Conservation (phyloP, 2,113 vertebrate species). For the Rhinopomastus cyanomelas region DNA sequence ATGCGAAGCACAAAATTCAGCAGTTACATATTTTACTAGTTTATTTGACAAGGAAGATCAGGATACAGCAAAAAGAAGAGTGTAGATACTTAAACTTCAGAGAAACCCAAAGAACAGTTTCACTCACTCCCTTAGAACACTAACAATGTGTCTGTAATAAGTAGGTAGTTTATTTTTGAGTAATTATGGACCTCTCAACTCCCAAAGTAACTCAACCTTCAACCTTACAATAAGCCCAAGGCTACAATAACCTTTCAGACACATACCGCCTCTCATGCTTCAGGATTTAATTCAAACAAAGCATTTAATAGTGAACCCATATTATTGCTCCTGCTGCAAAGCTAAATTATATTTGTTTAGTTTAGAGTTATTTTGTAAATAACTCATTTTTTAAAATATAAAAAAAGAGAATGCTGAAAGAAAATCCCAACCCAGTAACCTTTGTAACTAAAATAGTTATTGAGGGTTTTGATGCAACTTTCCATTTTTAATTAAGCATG, state of each 20-base stretch:
- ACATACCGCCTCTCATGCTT: background rate
- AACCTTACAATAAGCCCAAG: conserved; percentile 38
- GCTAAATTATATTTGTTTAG: background rate
- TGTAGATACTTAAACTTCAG: background rate
- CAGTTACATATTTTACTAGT: background rate
- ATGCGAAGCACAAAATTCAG: background rate
- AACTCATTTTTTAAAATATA: background rate
- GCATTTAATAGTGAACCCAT: background rate
- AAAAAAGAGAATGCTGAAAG: background rate
- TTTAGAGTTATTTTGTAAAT: background rate
- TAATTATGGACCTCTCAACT: conserved; percentile 47
- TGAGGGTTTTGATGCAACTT: background rate
- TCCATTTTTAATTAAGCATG: background rate
- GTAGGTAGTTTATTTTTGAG: background rate
- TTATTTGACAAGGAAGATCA: background rate
- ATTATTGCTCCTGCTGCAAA: background rate
- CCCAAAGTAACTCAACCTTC: conserved; percentile 24
- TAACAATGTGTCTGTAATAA: background rate
- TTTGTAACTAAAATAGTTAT: background rate
- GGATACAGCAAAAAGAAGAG: background rate
- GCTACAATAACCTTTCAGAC: conserved; percentile 45
- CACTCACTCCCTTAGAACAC: background rate
- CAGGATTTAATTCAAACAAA: conserved; percentile 41
- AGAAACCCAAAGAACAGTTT: no score
- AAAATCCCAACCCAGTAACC: background rate